These are phyloP conservation scores for Lycophotia porphyrea DNA, from an alignment of 2,888 invertebrate species.

Conservation along the genomic window DNA sequence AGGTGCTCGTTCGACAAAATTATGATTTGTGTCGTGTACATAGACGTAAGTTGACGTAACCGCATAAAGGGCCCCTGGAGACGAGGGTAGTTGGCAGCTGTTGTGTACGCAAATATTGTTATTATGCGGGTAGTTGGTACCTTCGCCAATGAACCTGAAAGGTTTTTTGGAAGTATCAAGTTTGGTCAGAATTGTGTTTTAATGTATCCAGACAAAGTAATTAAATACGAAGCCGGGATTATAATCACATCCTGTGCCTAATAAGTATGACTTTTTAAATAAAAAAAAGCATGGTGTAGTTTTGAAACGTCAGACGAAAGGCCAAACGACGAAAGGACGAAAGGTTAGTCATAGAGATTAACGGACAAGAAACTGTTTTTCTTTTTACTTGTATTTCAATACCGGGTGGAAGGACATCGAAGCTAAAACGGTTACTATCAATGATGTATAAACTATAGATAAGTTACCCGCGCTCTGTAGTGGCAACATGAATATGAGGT, in stretches of 20 bases:
- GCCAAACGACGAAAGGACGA: no score
- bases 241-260: neutral
- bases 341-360: neutral
- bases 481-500: no score
- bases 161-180: neutral
- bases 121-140: constrained; percentile 16
- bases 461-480: no score
- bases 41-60: constrained; percentile 20
- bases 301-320: neutral
- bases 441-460: no score
- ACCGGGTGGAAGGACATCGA: no score
- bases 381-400: no score
- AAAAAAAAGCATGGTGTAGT: neutral
- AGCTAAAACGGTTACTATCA: no score
- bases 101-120: constrained; percentile 49
- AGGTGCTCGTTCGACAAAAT: constrained; percentile 28
- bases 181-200: neutral
- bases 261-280: no score
- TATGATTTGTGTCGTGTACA: constrained; percentile 51
- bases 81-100: constrained; percentile 49
- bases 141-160: neutral
- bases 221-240: neutral
- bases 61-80: constrained; percentile 27
- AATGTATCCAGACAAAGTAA: neutral
- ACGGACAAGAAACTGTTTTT: neutral